phyloP scores from a whole-genome alignment of 2,113 vertebrate species.

The Ageneiosus marmoratus region DNA sequence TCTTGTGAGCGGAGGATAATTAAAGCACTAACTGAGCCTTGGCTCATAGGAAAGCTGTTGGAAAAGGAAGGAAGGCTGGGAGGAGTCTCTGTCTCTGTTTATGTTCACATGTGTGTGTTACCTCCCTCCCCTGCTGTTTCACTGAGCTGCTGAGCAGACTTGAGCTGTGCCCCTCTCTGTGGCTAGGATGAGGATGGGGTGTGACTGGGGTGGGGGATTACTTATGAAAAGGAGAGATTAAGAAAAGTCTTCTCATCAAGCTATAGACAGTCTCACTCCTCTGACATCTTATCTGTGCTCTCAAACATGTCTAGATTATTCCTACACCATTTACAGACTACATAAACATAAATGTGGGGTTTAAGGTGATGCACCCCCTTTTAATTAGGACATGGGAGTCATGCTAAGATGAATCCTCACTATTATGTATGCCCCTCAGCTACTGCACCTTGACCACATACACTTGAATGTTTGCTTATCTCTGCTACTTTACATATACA shows the following conservation, averaged over 20 bases:
- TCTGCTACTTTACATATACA: background rate
- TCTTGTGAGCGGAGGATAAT: constrained; percentile 46
- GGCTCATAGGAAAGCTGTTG: constrained; percentile 16
- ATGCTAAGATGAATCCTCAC: constrained; percentile 20
- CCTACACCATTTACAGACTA: constrained; percentile 39
- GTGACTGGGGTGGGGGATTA: constrained; percentile 45
- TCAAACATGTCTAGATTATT: constrained; percentile 24
- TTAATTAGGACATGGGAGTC: constrained; percentile 44
- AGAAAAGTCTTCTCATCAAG: constrained; percentile 54
- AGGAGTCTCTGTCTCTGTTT: constrained; percentile 2
- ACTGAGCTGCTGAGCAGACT: constrained; percentile 44
- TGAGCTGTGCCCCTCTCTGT: constrained; percentile 14
- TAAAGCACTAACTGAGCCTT: constrained; percentile 42
- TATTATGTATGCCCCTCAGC: constrained; percentile 20
- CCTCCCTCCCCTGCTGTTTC: constrained; percentile 49
- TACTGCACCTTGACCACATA: background rate
- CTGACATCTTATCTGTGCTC: constrained; percentile 50
- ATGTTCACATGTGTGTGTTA: constrained; percentile 1
- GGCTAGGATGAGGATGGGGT: constrained; percentile 48
- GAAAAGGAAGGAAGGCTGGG: constrained; percentile 1
- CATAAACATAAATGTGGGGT: constrained; percentile 51
- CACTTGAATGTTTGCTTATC: background rate
- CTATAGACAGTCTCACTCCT: constrained; percentile 54
- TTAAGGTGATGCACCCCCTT: constrained; percentile 26
- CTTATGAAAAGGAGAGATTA: constrained; percentile 45